Percentiles rank a stretch among this genome's conserved stretches.
phyloP scores from a whole-genome alignment of 2,113 vertebrate genomes.

The Campylorhamphus procurvoides region DNA sequence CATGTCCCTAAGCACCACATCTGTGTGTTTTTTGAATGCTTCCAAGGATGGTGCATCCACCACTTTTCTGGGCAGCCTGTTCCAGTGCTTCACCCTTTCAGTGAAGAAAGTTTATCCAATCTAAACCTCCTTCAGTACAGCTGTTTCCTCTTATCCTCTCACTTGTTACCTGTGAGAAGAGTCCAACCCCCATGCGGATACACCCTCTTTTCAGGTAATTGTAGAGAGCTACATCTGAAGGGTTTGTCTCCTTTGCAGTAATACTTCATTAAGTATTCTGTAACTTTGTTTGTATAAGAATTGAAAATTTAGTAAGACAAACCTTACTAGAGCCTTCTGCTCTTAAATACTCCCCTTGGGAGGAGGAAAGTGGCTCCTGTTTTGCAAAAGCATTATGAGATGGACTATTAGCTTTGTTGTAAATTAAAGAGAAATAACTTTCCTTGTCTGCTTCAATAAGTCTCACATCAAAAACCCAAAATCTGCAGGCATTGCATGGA shows the following conservation, averaged over 20 bases:
- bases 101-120: neutral
- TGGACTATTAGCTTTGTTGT: constrained; percentile 4
- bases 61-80: neutral
- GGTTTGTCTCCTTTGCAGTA: neutral
- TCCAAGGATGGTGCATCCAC: neutral
- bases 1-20: neutral
- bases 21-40: neutral
- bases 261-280: neutral
- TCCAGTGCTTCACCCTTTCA: neutral
- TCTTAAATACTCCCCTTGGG: constrained; percentile 25
- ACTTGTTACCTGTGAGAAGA: neutral
- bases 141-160: neutral
- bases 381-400: constrained; percentile 53
- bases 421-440: constrained; percentile 47
- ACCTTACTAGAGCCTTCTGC: neutral
- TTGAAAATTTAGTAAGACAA: neutral
- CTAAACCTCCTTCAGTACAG: neutral
- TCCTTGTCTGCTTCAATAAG: constrained; percentile 45
- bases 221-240: neutral
- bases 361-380: neutral
- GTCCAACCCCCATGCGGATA: neutral
- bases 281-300: constrained; percentile 13
- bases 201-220: neutral
- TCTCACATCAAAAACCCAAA: neutral
- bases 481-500: neutral